Conservation (phyloP, 1,140 invertebrate genomes). For the Diabrotica undecimpunctata region DNA sequence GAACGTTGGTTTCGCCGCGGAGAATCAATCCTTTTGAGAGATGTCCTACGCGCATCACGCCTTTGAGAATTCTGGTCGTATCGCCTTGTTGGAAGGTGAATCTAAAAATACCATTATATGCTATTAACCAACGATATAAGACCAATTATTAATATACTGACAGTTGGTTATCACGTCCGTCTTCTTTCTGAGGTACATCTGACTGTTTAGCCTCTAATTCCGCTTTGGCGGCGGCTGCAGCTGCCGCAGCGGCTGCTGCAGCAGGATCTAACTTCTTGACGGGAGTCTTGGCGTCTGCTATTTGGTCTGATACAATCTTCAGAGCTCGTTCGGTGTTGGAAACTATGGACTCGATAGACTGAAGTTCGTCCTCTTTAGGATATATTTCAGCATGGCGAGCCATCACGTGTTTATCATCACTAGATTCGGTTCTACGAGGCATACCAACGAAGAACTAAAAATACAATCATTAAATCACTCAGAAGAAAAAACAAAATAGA, state of each 20-base stretch:
- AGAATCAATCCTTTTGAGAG: slow-evolving; percentile 91
- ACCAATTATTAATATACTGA: slow-evolving; percentile 45
- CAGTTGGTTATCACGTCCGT: slow-evolving; percentile 74
- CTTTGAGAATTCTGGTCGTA: slow-evolving; percentile 75
- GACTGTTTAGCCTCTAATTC: slow-evolving; percentile 35
- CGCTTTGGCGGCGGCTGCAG: slow-evolving; percentile 27
- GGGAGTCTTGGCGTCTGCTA: slow-evolving; percentile 58
- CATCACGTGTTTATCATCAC: slow-evolving; percentile 92
- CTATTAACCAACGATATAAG: neutral
- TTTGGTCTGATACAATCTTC: slow-evolving; percentile 88
- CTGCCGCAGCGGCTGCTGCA: slow-evolving; percentile 26
- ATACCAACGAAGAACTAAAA: slow-evolving; percentile 47
- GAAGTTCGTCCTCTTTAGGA: slow-evolving; percentile 87
- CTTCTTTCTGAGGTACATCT: slow-evolving; percentile 59
- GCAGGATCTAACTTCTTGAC: neutral
- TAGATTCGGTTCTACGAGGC: slow-evolving; percentile 75
- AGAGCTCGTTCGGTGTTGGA: slow-evolving; percentile 92
- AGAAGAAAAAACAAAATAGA: too few relatives aligned
- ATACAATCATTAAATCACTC: too few relatives aligned
- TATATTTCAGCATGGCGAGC: slow-evolving; percentile 90
- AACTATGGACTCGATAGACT: slow-evolving; percentile 88
- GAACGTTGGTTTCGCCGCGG: slow-evolving; percentile 82
- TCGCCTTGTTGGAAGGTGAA: slow-evolving; percentile 74
- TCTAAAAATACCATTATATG: slow-evolving; percentile 38
- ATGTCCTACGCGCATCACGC: slow-evolving; percentile 94